Percentiles rank a stretch among this genome's conserved stretches.
These are phyloP conservation scores for Nycticebus coucang DNA, from an alignment of 2,113 vertebrate species.

Conservation along the genomic window DNA sequence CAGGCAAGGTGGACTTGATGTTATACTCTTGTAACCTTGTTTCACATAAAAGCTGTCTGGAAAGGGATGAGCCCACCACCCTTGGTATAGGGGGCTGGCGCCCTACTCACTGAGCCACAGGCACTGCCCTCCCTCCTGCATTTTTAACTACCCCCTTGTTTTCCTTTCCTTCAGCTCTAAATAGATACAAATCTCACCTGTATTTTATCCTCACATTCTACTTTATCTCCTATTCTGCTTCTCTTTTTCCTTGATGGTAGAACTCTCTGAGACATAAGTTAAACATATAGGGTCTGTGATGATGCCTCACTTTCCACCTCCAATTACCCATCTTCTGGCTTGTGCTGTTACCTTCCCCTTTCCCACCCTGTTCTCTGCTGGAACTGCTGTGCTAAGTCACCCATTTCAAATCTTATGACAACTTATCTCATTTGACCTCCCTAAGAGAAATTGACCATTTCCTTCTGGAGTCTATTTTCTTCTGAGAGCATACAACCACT, in stretches of 20 bases:
- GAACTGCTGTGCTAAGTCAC: neutral
- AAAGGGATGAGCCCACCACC: neutral
- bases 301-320: neutral
- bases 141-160: neutral
- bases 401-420: neutral
- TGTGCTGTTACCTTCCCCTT: rapidly evolving
- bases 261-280: neutral
- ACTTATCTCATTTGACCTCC: neutral
- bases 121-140: too few species aligned
- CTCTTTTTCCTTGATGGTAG: neutral
- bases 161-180: neutral
- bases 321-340: neutral
- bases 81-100: too few species aligned
- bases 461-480: neutral
- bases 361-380: rapidly evolving
- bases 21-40: neutral
- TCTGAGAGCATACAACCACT: neutral
- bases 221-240: neutral
- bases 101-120: too few species aligned
- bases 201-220: neutral
- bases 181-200: neutral
- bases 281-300: neutral
- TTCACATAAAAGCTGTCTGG: neutral
- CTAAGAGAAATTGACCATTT: neutral
- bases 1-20: neutral